Evolutionary conservation across 2,797 vertebrate genomes (phyloP), one percentile per base, ranked within the genome.

Genomic region (Lagocephalus sceleratus): DNA sequence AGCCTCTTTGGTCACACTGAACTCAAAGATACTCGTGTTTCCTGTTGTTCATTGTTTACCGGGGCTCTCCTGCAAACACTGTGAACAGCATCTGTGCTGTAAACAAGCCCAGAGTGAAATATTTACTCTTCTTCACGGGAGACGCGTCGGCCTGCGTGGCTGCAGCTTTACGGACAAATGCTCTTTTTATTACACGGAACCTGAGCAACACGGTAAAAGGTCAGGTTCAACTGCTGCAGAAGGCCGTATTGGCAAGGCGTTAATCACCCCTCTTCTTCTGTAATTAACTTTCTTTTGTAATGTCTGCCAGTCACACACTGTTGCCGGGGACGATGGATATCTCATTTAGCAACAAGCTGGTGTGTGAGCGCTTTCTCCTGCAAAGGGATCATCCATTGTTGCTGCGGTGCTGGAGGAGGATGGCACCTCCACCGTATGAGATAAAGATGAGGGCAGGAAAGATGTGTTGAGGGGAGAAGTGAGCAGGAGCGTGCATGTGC

Each of bases 221-320:
- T 62, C 51, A 40, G n/a, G 17, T 17, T 10, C 12, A 14, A 20
- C 22, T 2, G 15, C 5, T 20, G 39, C 15, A 41, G 40, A 46
- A 6, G 40, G 15, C 40, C 15, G 38, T 39, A 16, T 39, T 25
- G 23, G 23, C 19, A 35, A 35, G 51, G 40, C 20, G 17, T 62
- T n/a, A 49, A 44, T 40, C 42, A 25, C 17, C 3, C 20, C 35
- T 1, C 9, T 26, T 38, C 38, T 38, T 25, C 51, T 1, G 11
- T 53, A 58, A 69, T 76, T 47, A 61, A 54, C n/a, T 32, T n/a
- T 22, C 45, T 48, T 65, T 58, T 65, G 46, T 63, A 23, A 47
- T 2, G 17, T 12, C 2, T 2, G 19, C 42, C 9, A 9, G 10
- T 42, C 8, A 6, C 56, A 9, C 39, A 5, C 21, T 14, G 38